A percentile compares a stretch with the other conserved stretches of the same genome.
Evolutionary conservation across 2,113 vertebrate genomes (phyloP).

Genomic region (Microcebus murinus): DNA sequence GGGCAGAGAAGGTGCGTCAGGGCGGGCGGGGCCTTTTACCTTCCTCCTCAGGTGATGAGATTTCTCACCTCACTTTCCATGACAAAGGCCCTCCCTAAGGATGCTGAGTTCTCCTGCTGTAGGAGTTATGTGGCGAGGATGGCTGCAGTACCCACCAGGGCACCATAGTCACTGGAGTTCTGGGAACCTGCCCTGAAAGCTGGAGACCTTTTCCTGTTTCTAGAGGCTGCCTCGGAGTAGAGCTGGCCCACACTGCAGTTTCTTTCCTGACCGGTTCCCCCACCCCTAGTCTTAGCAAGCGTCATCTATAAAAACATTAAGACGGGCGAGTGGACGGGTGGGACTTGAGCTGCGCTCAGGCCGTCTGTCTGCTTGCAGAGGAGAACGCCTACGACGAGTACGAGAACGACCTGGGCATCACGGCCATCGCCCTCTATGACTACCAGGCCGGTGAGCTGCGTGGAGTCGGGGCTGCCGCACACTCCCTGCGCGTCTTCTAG

Average conservation of each 20-base stretch:
- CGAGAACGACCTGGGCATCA: constrained; percentile 93
- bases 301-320: accelerated
- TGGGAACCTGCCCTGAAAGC: accelerated
- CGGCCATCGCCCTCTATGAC: constrained; percentile 96
- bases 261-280: not conserved
- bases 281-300: accelerated
- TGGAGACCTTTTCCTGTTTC: too few relatives aligned
- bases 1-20: too few relatives aligned
- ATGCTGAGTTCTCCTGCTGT: too few relatives aligned
- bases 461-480: not conserved
- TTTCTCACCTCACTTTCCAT: too few relatives aligned
- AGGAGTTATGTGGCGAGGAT: too few relatives aligned
- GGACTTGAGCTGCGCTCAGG: accelerated
- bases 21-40: too few relatives aligned
- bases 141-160: too few relatives aligned
- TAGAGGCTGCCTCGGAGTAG: accelerated
- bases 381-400: constrained; percentile 89
- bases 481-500: not conserved
- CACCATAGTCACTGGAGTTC: too few relatives aligned
- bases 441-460: constrained; percentile 95
- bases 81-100: too few relatives aligned
- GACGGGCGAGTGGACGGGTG: accelerated
- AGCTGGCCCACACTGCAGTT: too few relatives aligned
- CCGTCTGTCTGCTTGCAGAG: constrained; percentile 76
- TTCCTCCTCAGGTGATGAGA: too few relatives aligned